A percentile compares a stretch with the other conserved stretches of the same genome.
Conservation (phyloP, 1,140 invertebrate species). For the Cyphomyrmex costatus region DNA sequence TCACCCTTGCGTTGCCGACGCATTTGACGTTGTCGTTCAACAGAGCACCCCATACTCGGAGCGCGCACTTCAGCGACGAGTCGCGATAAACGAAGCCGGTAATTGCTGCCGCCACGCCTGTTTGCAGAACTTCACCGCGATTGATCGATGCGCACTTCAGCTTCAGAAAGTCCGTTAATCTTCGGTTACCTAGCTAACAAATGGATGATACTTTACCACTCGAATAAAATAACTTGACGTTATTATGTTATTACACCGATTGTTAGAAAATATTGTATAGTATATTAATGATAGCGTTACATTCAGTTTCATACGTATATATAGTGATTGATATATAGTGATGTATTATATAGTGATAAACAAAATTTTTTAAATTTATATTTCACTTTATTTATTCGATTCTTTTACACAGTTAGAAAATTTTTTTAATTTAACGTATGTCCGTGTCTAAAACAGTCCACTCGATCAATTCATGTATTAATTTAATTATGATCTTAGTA, state of each 20-base stretch:
- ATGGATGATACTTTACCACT: background rate
- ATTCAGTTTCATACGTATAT: background rate
- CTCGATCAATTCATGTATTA: too few species aligned
- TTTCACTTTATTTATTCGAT: too few species aligned
- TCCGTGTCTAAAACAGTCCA: too few species aligned
- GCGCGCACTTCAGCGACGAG: conserved; percentile 36
- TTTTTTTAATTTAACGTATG: too few species aligned
- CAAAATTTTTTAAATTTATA: too few species aligned
- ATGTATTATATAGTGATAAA: too few species aligned
- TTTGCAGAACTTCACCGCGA: conserved; percentile 4
- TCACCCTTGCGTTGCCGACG: conserved; percentile 32
- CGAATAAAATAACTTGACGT: background rate
- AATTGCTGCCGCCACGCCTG: conserved; percentile 36
- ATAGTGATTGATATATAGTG: too few species aligned
- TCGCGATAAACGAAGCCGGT: conserved; percentile 31
- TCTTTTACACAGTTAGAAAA: too few species aligned
- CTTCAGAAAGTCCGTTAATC: conserved; percentile 3
- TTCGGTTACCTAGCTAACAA: background rate
- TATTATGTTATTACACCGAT: background rate
- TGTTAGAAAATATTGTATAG: background rate
- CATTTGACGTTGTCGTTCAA: conserved; percentile 61
- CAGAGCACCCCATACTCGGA: background rate
- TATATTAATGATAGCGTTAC: background rate
- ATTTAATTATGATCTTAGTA: too few species aligned
- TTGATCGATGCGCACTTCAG: conserved; percentile 17